Evolutionary conservation across 2,888 invertebrate species (phyloP).

Genomic region (Drosophila setosimentum): DNA sequence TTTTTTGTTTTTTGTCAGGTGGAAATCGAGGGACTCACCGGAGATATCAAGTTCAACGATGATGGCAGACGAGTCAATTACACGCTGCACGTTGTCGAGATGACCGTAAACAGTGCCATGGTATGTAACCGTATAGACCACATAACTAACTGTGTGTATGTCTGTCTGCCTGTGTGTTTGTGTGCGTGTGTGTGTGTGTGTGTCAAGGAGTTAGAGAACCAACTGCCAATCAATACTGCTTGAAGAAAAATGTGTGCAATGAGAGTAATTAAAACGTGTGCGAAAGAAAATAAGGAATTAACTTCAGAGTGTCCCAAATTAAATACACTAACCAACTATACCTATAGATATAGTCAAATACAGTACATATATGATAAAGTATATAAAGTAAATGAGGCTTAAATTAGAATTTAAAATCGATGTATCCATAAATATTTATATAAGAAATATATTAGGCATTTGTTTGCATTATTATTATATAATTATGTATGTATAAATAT

Average conservation of each 20-base stretch:
- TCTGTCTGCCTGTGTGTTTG: not conserved
- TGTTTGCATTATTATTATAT: too few relatives aligned
- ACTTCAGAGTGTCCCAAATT: not conserved
- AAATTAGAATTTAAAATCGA: not conserved
- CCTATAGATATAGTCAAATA: not conserved
- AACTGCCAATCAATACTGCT: constrained; percentile 1
- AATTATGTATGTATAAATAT: too few relatives aligned
- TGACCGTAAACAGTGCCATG: constrained; percentile 88
- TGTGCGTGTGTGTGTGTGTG: not conserved
- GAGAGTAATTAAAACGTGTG: not conserved
- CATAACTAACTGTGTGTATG: constrained; percentile 1
- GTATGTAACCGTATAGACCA: constrained; percentile 49
- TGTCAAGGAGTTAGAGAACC: not conserved
- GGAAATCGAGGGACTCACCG: constrained; percentile 95
- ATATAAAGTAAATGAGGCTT: not conserved
- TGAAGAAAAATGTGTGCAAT: not conserved
- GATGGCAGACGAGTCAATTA: constrained; percentile 95
- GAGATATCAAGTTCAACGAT: constrained; percentile 95
- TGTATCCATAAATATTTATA: too few relatives aligned
- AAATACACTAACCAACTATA: not conserved
- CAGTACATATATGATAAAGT: not conserved
- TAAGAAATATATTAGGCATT: too few relatives aligned
- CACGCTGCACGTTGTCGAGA: constrained; percentile 95
- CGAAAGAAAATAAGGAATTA: not conserved
- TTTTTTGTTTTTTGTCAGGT: constrained; percentile 87